Conservation (phyloP, 2,888 invertebrate genomes). For the Phorcus lineatus region DNA sequence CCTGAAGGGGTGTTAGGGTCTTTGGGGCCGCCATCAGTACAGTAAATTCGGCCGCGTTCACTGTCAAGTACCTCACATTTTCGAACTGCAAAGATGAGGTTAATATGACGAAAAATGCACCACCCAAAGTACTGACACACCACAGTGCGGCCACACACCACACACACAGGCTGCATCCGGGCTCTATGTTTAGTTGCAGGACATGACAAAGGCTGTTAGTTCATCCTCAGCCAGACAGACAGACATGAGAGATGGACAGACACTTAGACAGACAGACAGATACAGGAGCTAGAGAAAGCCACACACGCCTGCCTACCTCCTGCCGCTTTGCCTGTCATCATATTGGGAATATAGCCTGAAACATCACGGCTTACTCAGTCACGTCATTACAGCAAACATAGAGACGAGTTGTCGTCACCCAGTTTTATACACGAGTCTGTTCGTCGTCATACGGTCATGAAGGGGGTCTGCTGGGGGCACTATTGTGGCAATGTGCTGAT, state of each 20-base stretch:
- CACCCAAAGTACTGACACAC: background rate
- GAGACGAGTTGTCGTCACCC: no score
- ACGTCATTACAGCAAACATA: background rate
- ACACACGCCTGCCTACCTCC: conserved; percentile 16
- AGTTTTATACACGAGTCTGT: no score
- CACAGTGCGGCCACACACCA: background rate
- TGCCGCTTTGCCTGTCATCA: background rate
- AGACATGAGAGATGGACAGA: background rate
- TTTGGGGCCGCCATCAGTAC: conserved; percentile 52
- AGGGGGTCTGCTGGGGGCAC: no score
- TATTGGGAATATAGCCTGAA: background rate
- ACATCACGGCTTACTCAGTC: background rate
- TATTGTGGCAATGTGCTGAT: no score
- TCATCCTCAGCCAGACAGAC: background rate
- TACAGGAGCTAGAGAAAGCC: conserved; percentile 15
- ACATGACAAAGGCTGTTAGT: background rate
- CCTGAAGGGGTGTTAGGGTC: conserved; percentile 51
- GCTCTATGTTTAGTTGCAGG: no score
- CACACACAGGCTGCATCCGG: background rate
- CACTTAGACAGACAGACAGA: background rate
- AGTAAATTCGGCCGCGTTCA: conserved; percentile 64
- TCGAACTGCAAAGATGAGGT: conserved; percentile 48
- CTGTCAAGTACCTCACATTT: conserved; percentile 64
- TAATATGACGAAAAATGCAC: background rate
- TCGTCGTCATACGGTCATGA: no score